Base-by-base conservation (phyloP, 2,888 invertebrate genomes). In the Perithous albicinctus region DNA sequence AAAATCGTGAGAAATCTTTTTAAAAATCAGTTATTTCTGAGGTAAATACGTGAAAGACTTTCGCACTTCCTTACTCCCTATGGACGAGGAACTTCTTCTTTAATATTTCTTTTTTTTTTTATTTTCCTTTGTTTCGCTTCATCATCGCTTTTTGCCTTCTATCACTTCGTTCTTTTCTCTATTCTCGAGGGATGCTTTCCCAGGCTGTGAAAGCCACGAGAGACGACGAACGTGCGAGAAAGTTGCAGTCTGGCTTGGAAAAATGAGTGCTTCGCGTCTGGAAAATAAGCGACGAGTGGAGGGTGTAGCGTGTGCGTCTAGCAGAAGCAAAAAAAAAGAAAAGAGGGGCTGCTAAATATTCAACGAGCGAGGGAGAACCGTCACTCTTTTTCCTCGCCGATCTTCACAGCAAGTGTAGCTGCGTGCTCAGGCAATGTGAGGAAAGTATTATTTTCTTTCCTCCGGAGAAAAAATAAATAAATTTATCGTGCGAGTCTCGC, bases 211-310 rank as follows among this genome's bases (percentile, higher is more conserved):
- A 51, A 56, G 15, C 1, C 7, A 5, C 3, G 46, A 15, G 48
- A 48, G 0, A 26, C 54, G 6, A 5, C 1, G 35, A 32, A 59
- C 59, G 59, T 8, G 18, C 59, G 15, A 59, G 59, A 32, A 32
- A 59, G 32, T 15, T 32, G 32, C 59, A 32, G 59, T 32, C 59
- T 59, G 35, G 18, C 59, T n/a, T 7, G 18, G 18, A 18, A 59
- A 59, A 32, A 59, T 35, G 59, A 59, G 35, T 35, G 59, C 59
- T 32, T 32, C 6, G 35, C 35, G 59, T 59, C 59, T 10, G 59
- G 32, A 29, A 29, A 56, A 56, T 15, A 56, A 56, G 7, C n/a
- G 1, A n/a, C 12, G 29, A 29, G 29, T 51, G 15, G 29, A 59
- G 29, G 8, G 32, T 32, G 32, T 15, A 29, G 32, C 32, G 8